Evolutionary conservation across 2,113 vertebrate genomes (phyloP), one percentile per base, ranked within the genome.

Genomic region (Ceyx margarethae): DNA sequence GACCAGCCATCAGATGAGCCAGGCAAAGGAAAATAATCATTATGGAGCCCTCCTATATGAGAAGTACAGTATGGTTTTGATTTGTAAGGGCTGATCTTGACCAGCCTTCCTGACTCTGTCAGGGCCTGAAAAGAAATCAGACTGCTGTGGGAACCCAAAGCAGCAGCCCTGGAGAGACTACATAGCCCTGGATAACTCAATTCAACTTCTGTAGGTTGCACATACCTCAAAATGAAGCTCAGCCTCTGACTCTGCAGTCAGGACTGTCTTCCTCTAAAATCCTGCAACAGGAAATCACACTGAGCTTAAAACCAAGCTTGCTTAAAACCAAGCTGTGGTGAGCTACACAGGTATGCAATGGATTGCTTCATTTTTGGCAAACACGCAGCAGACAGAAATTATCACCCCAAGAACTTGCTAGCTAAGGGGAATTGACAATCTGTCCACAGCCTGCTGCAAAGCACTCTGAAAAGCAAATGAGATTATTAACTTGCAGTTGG

Each of bases 391-490:
- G 58, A 73, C 62, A 91, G 37, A 85, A 95, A 66, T 13, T 26
- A 72, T 82, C 45, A 65, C 54, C 62, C 89, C 69, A 42, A 96
- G 81, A 66, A 68, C 33, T 76, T 76, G 45, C n/a, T 72, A 72
- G 33, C 71, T 91, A 68, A 83, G 51, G 28, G 57, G 76, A 96
- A 85, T 8, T 79, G 84, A 91, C 66, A 93, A 76, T 91, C 69
- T 89, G 53, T 84, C 53, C 45, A 9, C 2, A 37, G n/a, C 31
- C 84, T 76, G 58, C 81, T 87, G 71, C 78, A 96, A 87, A 76
- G n/a, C 65, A 62, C 35, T 75, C 53, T 64, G 73, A 71, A 93
- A 87, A 85, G 81, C 40, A 90, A 92, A 87, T 61, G 16, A 87
- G 42, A 71, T 84, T 90, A 74, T 81, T 81, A 94, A 85, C 57